Percentiles rank a stretch among this genome's conserved stretches.
phyloP scores from a whole-genome alignment of 2,797 vertebrate species.

The Stomatorhinus walkeri region DNA sequence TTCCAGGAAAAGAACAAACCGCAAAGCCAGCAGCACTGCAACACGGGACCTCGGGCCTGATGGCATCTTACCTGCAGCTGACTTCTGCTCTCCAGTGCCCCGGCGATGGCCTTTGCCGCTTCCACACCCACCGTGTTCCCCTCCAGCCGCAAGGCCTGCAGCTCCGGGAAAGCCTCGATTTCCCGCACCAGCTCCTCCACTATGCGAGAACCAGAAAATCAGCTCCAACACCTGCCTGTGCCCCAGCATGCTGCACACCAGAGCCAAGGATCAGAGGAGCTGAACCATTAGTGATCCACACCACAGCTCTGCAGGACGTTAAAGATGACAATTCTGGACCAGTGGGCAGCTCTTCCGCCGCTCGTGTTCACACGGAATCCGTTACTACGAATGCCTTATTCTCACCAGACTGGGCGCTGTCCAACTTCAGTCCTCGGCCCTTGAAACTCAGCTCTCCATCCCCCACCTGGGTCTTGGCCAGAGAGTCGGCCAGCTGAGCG shows the following conservation, averaged over 20 bases:
- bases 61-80: conserved; percentile 73
- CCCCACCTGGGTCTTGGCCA: conserved; percentile 80
- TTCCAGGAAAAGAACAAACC: not conserved
- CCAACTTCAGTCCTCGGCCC: conserved; percentile 85
- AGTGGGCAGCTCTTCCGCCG: not conserved
- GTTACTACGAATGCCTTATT: not conserved
- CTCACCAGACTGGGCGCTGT: conserved; percentile 85
- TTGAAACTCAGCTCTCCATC: conserved; percentile 91
- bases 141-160: conserved; percentile 85
- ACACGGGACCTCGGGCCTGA: not conserved
- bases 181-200: conserved; percentile 76
- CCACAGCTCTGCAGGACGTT: not conserved
- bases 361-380: not conserved
- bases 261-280: not conserved
- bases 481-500: conserved; percentile 73
- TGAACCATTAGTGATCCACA: not conserved
- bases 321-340: not conserved
- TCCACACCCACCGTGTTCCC: conserved; percentile 92
- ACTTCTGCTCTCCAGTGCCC: conserved; percentile 79
- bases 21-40: not conserved
- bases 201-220: not conserved
- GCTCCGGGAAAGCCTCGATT: conserved; percentile 74
- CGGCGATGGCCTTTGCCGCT: conserved; percentile 85
- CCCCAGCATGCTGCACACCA: not conserved
- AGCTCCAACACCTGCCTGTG: not conserved